Evolutionary conservation across 2,797 vertebrate genomes (phyloP), one percentile per base, ranked within the genome.

Genomic region (Limosa lapponica): DNA sequence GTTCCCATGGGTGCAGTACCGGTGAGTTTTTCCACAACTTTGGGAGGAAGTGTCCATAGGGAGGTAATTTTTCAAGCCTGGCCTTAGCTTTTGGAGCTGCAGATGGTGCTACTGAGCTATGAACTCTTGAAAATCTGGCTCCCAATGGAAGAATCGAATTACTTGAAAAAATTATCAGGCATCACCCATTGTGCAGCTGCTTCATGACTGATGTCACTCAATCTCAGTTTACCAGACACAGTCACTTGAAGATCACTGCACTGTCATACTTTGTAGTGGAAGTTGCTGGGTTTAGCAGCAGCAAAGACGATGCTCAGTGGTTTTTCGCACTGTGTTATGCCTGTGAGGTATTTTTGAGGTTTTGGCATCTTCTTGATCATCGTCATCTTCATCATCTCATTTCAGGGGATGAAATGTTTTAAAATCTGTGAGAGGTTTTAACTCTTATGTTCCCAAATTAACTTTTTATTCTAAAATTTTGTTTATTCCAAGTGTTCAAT

Each of bases 71-170:
- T 77, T 62, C 37, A 66, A 52, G 14, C 69, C 17, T 54, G 61
- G 30, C 19, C 77, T 90, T 81, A 62, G 34, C 19, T 86, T 81
- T 54, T 39, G 39, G 51, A 72, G 70, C 94, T 92, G 80, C 77
- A 97, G 95, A 75, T 96, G 96, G 92, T 92, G 96, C 93, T 96
- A 65, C 94, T 61, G 95, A 97, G 91, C 94, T 69, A 70, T 13
- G 46, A 93, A 93, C 32, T 32, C 43, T 18, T 15, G 25, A 85
- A 92, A 89, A 84, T 36, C 10, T 32, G 59, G 5, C 17, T 89
- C 7, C 32, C 49, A 61, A 54, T 51, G 58, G 49, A 90, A 90
- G 80, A 90, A 65, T 75, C 27, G 72, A 84, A 65, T 86, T 46
- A 61, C 82, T 91, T 83, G 41, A 72, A 93, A 90, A 91, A 75